phyloP scores from a whole-genome alignment of 2,797 vertebrate species.

The Halcyon badia region DNA sequence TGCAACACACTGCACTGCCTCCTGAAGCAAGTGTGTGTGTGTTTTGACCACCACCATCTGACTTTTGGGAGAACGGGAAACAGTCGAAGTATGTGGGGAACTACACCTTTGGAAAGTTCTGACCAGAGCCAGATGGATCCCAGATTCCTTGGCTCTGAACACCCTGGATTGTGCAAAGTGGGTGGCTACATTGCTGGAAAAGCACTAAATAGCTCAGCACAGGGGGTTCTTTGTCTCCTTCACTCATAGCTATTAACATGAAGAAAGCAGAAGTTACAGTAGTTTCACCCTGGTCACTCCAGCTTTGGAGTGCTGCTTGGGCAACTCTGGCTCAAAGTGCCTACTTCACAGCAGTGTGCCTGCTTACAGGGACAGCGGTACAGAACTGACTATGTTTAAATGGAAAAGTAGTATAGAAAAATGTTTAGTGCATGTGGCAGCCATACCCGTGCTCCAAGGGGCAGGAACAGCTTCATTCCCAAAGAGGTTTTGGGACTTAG shows the following conservation, averaged over 20 bases:
- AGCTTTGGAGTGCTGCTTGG: neutral
- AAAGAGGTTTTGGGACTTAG: neutral
- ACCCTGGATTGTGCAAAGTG: neutral
- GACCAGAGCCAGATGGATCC: neutral
- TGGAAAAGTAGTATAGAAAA: neutral
- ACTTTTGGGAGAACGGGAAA: neutral
- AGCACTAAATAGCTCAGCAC: neutral
- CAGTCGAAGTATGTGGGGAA: neutral
- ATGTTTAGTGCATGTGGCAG: neutral
- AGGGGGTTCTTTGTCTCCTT: conserved; percentile 12
- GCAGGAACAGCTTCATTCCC: neutral
- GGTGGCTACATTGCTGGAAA: conserved; percentile 5
- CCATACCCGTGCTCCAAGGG: neutral
- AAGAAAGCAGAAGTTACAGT: neutral
- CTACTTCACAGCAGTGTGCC: neutral
- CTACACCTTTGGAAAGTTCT: neutral
- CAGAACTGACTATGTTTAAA: neutral
- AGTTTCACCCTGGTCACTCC: neutral
- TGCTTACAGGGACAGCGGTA: neutral
- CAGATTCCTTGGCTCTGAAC: neutral
- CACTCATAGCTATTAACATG: neutral
- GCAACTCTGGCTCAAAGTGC: neutral
- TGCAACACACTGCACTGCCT: neutral
- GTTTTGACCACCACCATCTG: neutral
- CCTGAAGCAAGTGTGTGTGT: fast-evolving